These are phyloP conservation scores for Colinus virginianus DNA, from an alignment of 2,113 vertebrate species.

Conservation along the genomic window DNA sequence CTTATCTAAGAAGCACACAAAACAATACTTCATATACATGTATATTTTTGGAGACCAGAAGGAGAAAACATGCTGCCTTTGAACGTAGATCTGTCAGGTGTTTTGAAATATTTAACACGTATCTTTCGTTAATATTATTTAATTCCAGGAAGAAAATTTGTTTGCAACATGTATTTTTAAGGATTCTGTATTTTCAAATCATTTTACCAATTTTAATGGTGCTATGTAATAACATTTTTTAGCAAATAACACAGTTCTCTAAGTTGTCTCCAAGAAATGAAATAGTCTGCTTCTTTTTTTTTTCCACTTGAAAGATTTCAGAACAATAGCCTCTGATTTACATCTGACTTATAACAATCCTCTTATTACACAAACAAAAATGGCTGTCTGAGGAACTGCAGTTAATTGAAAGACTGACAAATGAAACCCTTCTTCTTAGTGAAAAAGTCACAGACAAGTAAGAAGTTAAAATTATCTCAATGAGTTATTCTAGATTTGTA, in stretches of 20 bases:
- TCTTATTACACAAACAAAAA: background rate
- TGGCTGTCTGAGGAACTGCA: background rate
- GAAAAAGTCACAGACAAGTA: background rate
- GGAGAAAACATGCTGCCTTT: background rate
- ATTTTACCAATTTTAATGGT: background rate
- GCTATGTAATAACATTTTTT: background rate
- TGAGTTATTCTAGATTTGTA: background rate
- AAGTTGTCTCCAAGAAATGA: background rate
- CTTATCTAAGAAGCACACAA: background rate
- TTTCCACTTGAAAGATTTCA: background rate
- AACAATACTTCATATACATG: background rate
- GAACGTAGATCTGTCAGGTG: background rate
- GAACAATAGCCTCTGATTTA: background rate
- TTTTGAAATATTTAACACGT: background rate
- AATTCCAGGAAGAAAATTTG: background rate
- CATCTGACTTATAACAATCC: background rate
- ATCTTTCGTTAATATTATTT: background rate
- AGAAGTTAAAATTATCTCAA: background rate
- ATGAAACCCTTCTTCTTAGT: background rate
- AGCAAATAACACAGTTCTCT: background rate
- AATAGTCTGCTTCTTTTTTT: background rate
- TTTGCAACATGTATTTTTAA: background rate
- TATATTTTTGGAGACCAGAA: background rate
- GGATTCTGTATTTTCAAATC: background rate
- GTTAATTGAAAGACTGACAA: background rate